Percentiles rank a stretch among this genome's conserved stretches.
phyloP scores from a whole-genome alignment of 2,888 invertebrate genomes.

The Agapostemon virescens region DNA sequence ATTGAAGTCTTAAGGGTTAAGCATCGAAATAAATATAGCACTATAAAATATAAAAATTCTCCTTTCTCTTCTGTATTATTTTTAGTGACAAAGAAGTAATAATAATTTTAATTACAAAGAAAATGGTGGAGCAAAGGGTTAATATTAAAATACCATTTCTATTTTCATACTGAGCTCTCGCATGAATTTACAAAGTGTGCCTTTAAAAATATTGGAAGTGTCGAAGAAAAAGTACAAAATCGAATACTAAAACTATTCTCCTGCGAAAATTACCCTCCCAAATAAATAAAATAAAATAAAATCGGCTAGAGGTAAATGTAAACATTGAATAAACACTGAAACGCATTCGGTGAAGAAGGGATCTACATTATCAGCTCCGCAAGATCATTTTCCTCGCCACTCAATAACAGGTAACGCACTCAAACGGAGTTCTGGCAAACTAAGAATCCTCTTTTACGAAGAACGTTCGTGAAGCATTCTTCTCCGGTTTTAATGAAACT shows the following conservation, averaged over 20 bases:
- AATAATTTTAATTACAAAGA: too few species aligned
- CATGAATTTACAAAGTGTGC: not conserved
- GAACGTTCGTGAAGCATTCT: slow-evolving; percentile 13
- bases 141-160: not conserved
- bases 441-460: slow-evolving; percentile 37
- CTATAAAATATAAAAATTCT: too few species aligned
- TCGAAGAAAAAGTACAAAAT: not conserved
- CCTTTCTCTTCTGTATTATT: too few species aligned
- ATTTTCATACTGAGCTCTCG: not conserved
- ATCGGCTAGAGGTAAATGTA: not conserved
- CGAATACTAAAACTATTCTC: not conserved
- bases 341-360: slow-evolving; percentile 17
- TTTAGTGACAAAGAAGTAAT: too few species aligned
- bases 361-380: slow-evolving; percentile 48
- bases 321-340: not conserved
- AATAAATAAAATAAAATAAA: not conserved
- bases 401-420: slow-evolving; percentile 46
- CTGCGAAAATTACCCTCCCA: not conserved
- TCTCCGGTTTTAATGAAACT: not conserved
- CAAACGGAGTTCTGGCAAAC: slow-evolving; percentile 47
- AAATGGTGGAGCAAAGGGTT: too few species aligned
- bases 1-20: too few species aligned
- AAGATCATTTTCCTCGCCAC: slow-evolving; percentile 6
- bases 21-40: too few species aligned
- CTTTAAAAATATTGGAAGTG: not conserved